Evolutionary conservation across 2,888 invertebrate genomes (phyloP).

Genomic region (Epirrhoe tristata): DNA sequence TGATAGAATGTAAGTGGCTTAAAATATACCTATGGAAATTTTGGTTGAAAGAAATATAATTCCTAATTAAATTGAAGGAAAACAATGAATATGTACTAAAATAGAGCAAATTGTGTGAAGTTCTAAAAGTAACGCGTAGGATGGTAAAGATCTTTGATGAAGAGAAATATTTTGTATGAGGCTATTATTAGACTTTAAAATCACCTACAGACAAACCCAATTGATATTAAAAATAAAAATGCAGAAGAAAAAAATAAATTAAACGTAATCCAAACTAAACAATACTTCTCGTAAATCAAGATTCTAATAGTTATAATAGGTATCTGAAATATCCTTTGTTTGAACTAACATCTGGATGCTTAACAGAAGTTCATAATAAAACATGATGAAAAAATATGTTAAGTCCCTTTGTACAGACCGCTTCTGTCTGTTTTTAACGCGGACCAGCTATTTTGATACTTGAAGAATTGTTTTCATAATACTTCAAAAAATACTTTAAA

Average conservation of each 20-base stretch:
- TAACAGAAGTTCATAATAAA: constrained; percentile 85
- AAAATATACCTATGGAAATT: no score
- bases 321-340: constrained; percentile 83
- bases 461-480: constrained; percentile 23
- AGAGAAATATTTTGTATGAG: constrained; percentile 14
- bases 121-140: not conserved
- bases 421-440: constrained; percentile 65
- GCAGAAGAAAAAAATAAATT: constrained; percentile 56
- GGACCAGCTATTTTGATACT: constrained; percentile 69
- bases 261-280: constrained; percentile 70
- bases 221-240: constrained; percentile 54
- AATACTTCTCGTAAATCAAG: constrained; percentile 75
- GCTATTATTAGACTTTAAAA: constrained; percentile 19
- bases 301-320: constrained; percentile 76
- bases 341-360: constrained; percentile 83
- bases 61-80: not conserved
- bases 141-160: not conserved
- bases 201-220: constrained; percentile 46
- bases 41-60: no score
- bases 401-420: constrained; percentile 84
- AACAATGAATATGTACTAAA: not conserved
- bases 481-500: no score
- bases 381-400: constrained; percentile 84
- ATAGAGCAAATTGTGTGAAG: not conserved
- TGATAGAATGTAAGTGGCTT: no score